Evolutionary conservation across 1,140 invertebrate species (phyloP), one percentile per base, ranked within the genome.

Genomic region (Holcopasites calliopsidis): DNA sequence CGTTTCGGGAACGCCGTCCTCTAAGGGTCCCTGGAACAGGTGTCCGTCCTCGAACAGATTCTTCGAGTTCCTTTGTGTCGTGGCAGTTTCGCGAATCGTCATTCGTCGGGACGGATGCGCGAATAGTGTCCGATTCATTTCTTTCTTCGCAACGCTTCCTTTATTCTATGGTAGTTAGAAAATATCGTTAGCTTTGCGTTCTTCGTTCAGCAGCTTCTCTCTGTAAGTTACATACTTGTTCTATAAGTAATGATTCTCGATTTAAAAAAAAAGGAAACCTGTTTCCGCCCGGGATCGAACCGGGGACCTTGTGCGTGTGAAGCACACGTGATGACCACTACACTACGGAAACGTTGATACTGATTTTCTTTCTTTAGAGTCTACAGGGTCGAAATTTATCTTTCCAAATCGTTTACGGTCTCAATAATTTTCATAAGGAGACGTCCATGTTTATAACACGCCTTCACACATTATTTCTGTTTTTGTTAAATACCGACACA

Each of bases 271-370:
- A 76, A 55, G 50, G 40, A 21, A 26, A 47, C 11, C 13, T 82
- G 80, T 83, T 83, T 82, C 81, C 82, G 82, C 82, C 80, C 82
- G 82, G 77, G 77, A 82, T 84, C 80, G 77, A 84, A 84, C 73
- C 77, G 77, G 73, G 81, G 80, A 83, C 81, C 82, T 83, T 80
- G 77, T 84, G 77, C 73, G 77, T 83, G 80, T 83, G 80, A 84
- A 79, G 73, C 82, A 84, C 73, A 84, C 69, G 77, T 83, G 80
- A 84, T 84, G 83, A 84, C 77, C 72, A 84, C 80, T 84, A 83
- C 80, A 84, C 82, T 82, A 83, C 77, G 82, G 81, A 83, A 83
- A 84, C 73, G 49, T 64, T 82, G 66, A 7, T 26, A 18, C 0
- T n/a, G 18, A 18, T 7, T 0, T 0, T 10, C 3, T 28, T 52